Conservation (phyloP, 2,888 invertebrate genomes). For the Leptinotarsa juncta region DNA sequence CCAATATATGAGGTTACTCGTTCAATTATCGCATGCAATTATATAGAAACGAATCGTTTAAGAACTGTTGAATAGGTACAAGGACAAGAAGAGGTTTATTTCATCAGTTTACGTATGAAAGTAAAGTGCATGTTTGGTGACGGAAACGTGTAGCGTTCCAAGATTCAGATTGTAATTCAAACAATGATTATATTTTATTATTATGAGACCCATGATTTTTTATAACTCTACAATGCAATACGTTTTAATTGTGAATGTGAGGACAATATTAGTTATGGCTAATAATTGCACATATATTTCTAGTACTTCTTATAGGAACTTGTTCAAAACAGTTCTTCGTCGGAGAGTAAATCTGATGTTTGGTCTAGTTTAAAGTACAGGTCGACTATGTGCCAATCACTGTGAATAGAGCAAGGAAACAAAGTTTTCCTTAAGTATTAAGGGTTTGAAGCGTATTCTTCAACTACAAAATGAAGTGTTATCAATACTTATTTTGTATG, state of each 20-base stretch:
- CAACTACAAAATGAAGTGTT: no score
- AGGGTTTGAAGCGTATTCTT: no score
- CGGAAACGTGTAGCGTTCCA: not conserved
- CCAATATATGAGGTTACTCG: not conserved
- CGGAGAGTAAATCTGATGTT: no score
- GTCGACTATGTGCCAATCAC: no score
- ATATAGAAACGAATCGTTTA: slow-evolving; percentile 13
- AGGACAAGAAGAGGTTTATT: slow-evolving; percentile 9
- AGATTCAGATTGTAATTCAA: not conserved
- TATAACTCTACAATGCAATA: no score
- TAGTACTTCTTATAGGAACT: not conserved
- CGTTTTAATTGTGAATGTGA: no score
- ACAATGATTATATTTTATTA: not conserved
- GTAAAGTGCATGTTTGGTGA: slow-evolving; percentile 1
- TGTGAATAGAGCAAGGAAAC: no score
- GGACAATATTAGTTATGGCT: no score
- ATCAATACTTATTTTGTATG: no score
- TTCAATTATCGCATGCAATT: slow-evolving; percentile 10
- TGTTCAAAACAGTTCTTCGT: no score
- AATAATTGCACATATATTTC: not conserved
- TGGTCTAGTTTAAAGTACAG: no score
- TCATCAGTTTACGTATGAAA: slow-evolving; percentile 13
- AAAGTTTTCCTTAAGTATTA: no score
- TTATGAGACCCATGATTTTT: not conserved
- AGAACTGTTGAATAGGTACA: slow-evolving; percentile 18